These are phyloP conservation scores for Catharus minimus DNA, from an alignment of 2,113 vertebrate genomes.

Conservation along the genomic window DNA sequence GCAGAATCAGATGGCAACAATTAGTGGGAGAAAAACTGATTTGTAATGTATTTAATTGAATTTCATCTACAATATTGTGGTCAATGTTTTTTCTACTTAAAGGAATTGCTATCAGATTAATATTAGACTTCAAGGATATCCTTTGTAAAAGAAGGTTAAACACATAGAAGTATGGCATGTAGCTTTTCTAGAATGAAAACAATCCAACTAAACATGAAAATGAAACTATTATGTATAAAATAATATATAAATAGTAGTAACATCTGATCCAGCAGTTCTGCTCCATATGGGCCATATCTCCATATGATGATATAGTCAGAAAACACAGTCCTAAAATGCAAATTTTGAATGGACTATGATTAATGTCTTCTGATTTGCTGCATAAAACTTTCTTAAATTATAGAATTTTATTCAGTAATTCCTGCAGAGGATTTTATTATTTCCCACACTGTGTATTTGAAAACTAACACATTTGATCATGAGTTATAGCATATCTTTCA, in stretches of 20 bases:
- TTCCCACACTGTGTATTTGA: not conserved
- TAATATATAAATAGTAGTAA: not conserved
- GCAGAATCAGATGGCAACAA: not conserved
- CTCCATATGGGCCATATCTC: not conserved
- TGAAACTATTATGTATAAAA: not conserved
- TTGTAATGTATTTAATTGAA: not conserved
- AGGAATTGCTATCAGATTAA: not conserved
- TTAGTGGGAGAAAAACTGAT: not conserved
- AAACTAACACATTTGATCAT: not conserved
- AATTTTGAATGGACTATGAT: not conserved
- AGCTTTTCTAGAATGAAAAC: not conserved
- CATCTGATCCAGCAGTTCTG: not conserved
- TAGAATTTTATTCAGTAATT: not conserved
- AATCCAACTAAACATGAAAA: not conserved
- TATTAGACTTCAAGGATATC: not conserved
- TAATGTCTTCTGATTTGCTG: not conserved
- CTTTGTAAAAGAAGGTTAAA: not conserved
- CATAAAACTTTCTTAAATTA: not conserved
- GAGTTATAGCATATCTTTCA: not conserved
- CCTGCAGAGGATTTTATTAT: not conserved
- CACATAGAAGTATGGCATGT: rapidly evolving
- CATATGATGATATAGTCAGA: not conserved
- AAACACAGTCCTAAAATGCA: not conserved
- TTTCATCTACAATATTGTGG: not conserved
- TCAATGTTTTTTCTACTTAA: not conserved